These are phyloP conservation scores for Drosophila takahashii DNA, from an alignment of 1,140 invertebrate genomes.

Conservation along the genomic window DNA sequence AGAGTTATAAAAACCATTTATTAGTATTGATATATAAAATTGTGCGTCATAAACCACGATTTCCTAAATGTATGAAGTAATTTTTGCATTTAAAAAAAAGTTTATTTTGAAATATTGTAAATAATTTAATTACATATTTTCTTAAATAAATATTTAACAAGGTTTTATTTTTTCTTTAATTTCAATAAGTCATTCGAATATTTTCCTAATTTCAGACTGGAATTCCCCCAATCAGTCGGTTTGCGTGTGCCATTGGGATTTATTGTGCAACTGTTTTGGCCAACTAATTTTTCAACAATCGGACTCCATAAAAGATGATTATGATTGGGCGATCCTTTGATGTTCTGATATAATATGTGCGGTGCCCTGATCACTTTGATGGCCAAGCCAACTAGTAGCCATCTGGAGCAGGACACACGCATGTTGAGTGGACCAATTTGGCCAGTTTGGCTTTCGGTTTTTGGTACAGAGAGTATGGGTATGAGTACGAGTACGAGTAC, in stretches of 20 bases:
- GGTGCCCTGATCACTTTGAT: conserved; percentile 11
- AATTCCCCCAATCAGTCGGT: conserved; percentile 22
- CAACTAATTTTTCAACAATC: conserved; percentile 26
- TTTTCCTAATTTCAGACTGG: background rate
- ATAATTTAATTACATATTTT: too few species aligned
- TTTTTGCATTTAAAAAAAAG: too few species aligned
- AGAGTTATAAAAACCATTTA: background rate
- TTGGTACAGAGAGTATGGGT: background rate
- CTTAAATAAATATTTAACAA: too few species aligned
- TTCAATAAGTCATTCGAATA: background rate
- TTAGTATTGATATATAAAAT: background rate
- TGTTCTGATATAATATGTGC: conserved; percentile 36
- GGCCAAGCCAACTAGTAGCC: conserved; percentile 45
- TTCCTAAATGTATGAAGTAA: too few species aligned
- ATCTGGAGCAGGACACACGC: conserved; percentile 64
- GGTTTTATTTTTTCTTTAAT: background rate
- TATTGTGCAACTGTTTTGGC: conserved; percentile 12
- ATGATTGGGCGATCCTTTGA: conserved; percentile 21
- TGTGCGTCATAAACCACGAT: background rate
- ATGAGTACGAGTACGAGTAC: background rate
- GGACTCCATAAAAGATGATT: conserved; percentile 38
- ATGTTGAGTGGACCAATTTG: conserved; percentile 46
- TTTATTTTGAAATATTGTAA: too few species aligned
- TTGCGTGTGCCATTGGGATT: conserved; percentile 27
- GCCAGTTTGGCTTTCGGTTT: background rate